These are phyloP conservation scores for Illadopsis cleaveri DNA, from an alignment of 2,113 vertebrate genomes.

Conservation along the genomic window DNA sequence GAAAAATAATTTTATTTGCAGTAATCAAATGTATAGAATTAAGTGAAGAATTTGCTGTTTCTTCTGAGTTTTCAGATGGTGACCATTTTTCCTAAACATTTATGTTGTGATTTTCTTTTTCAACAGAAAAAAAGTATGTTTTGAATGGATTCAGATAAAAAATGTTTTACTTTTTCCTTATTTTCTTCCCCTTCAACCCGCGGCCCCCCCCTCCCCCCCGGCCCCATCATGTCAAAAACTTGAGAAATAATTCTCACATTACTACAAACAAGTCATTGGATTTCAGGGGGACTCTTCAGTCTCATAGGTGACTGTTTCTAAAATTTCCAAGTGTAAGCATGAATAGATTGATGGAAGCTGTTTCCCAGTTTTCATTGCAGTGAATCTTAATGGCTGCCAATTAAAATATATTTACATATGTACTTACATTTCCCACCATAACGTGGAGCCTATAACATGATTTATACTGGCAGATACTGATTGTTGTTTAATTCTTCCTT, in stretches of 20 bases:
- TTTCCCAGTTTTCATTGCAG: background rate
- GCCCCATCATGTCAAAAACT: background rate
- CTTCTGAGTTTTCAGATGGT: background rate
- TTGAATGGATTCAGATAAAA: background rate
- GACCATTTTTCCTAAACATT: background rate
- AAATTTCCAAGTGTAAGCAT: background rate
- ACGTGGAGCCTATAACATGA: background rate
- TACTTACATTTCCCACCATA: background rate
- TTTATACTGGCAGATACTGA: slow-evolving; percentile 44
- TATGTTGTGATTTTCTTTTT: background rate
- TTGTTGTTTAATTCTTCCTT: slow-evolving; percentile 55
- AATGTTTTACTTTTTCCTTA: background rate
- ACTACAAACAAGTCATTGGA: background rate
- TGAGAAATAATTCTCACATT: background rate
- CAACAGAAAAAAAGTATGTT: background rate
- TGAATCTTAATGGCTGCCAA: background rate
- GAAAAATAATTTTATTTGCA: background rate
- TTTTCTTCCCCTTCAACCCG: fast-evolving
- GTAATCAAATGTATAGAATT: background rate
- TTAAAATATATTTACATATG: background rate
- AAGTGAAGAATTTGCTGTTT: background rate
- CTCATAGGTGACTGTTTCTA: background rate
- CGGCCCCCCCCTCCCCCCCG: fast-evolving
- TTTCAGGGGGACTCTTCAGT: background rate
- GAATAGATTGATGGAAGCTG: background rate